Evolutionary conservation across 2,797 vertebrate genomes (phyloP), one percentile per base, ranked within the genome.

Genomic region (Anableps anableps): DNA sequence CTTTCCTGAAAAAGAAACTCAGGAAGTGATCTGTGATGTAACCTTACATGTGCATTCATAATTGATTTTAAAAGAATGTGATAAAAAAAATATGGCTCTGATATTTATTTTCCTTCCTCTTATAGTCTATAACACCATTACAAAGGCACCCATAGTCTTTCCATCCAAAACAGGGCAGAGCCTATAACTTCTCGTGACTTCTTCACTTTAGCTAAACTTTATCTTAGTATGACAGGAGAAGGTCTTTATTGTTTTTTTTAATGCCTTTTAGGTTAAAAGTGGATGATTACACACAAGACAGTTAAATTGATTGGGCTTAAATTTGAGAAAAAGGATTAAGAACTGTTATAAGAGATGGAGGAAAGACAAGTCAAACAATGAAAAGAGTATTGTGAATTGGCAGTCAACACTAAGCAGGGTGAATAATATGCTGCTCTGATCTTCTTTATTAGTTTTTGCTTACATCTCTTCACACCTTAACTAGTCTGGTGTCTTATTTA

Each of bases 401-500:
- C 83, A 86, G 87, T 89, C 74, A 62, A 62, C 76, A 64, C 1
- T 71, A 78, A 81, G 86, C 51, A 76, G 58, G 81, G 78, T 89
- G 86, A 90, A 88, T 91, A 84, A 88, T 91, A 92, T 77, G 64
- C 86, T 82, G 45, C 84, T 77, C 82, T 53, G 75, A 36, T 83
- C 53, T 41, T 83, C 80, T 88, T 85, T 80, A 80, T 88, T 85
- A 86, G 73, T 74, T 66, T 66, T 82, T 79, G 62, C 17, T 83
- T 82, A 75, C 74, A 53, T 51, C 72, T 74, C 48, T 26, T 9
- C 45, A 80, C 83, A 77, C 83, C 83, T 89, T 79, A 38, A 48
- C 80, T 87, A 79, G 86, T 91, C 83, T 77, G 85, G 88, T 88
- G 84, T 86, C 86, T 92, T 77, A 92, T 90, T 92, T 85, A 90